Base-by-base conservation (phyloP, 2,888 invertebrate species). In the Leucophora obtusa region DNA sequence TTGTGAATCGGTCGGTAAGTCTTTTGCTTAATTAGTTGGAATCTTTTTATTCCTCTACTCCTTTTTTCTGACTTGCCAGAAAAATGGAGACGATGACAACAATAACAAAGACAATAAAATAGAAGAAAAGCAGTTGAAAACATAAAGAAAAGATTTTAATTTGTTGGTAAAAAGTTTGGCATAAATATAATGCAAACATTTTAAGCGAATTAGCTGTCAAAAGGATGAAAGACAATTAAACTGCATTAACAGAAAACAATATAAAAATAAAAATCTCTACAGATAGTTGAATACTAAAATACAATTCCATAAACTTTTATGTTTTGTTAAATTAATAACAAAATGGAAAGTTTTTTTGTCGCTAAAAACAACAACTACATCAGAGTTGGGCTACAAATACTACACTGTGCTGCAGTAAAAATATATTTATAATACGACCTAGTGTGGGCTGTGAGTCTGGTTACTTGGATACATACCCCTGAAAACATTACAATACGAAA, bases 171-270 rank as follows among this genome's bases (percentile, higher is more conserved):
- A 43, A 38, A 54, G 66, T 54, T 66, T 54, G 54, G 56, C 65
- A 65, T 21, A 38, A 65, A 53, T 14, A 65, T 28, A 51, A 33
- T 5, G 33, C 63, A 53, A 53, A 66, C n/a, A 54, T 43, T 38
- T 54, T 66, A 66, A 66, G 24, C 54, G 66, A 66, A 66, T 66
- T 66, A 43, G 66, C 66, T 66, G 66, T 43, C 66, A 66, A 66
- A 47, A 47, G n/a, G 43, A 47, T 47, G 38, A 47, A 47, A 47
- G 5, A 28, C 28, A 28, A 28, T 28, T 28, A 28, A 28, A 7
- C 7, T 28, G 28, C 28, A 6, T n/a, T n/a, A 47, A 47, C 2
- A 10, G 14, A 38, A 47, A 47, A n/a, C 3, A 47, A 47, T 3
- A 4, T n/a, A 0, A 47, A 47, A 47, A 38, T 1, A 1, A 47